Conservation (phyloP, 2,888 invertebrate species). For the Troides helena region DNA sequence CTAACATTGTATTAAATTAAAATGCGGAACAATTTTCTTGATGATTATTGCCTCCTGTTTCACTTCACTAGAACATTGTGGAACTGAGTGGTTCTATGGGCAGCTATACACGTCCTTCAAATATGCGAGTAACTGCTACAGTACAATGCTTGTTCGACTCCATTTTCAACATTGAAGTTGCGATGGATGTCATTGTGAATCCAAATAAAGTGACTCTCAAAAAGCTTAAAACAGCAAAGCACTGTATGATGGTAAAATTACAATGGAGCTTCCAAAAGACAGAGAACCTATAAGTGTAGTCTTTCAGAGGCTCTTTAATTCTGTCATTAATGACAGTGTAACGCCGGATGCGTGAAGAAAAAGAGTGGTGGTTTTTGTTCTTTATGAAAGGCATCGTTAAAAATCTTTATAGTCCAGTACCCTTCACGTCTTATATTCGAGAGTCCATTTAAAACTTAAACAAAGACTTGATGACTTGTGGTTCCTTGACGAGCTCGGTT, state of each 20-base stretch:
- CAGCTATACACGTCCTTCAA: neutral
- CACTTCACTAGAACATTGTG: too few species aligned
- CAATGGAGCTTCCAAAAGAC: constrained; percentile 11
- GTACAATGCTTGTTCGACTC: neutral
- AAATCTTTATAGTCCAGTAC: constrained; percentile 14
- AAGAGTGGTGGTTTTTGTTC: constrained; percentile 18
- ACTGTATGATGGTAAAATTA: constrained; percentile 5
- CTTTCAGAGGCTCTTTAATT: constrained; percentile 23
- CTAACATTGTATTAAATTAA: too few species aligned
- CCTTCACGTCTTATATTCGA: constrained; percentile 14
- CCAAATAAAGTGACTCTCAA: constrained; percentile 8
- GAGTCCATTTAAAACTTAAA: constrained; percentile 20
- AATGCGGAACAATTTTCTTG: too few species aligned
- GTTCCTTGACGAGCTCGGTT: neutral
- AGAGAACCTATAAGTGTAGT: constrained; percentile 10
- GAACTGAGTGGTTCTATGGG: neutral
- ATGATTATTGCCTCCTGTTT: too few species aligned
- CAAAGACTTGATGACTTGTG: neutral
- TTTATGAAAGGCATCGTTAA: constrained; percentile 20
- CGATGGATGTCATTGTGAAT: constrained; percentile 9
- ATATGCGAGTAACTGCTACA: neutral
- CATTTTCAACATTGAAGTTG: neutral
- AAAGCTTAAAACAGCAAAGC: constrained; percentile 16
- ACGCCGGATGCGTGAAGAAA: constrained; percentile 17
- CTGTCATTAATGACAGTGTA: constrained; percentile 13